A percentile compares a stretch with the other conserved stretches of the same genome.
phyloP scores from a whole-genome alignment of 2,113 vertebrate species.

The Indicator indicator region DNA sequence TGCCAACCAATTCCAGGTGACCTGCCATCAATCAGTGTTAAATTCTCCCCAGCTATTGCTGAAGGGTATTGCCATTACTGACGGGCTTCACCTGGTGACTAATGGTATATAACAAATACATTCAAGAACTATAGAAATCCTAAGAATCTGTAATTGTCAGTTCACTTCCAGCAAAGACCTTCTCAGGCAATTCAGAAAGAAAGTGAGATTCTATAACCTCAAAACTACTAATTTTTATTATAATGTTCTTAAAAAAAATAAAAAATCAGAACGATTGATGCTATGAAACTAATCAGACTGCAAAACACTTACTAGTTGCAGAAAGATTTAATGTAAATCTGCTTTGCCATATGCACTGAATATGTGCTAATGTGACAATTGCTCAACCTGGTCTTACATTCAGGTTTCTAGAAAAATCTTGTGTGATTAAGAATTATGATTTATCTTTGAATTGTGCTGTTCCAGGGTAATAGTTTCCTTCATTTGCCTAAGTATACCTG shows the following conservation, averaged over 20 bases:
- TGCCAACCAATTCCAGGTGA: conserved; percentile 86
- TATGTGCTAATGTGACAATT: conserved; percentile 60
- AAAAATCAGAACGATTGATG: conserved; percentile 51
- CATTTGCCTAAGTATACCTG: conserved; percentile 63
- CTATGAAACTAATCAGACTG: conserved; percentile 62
- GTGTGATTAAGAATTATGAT: conserved; percentile 73
- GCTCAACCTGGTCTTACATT: conserved; percentile 55
- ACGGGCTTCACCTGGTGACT: conserved; percentile 83
- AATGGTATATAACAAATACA: conserved; percentile 85
- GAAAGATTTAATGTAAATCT: conserved; percentile 55
- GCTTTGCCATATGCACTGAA: conserved; percentile 16
- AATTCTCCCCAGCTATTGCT: conserved; percentile 81
- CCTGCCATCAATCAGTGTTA: conserved; percentile 88
- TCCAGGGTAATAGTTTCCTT: conserved; percentile 62
- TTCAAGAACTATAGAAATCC: conserved; percentile 79
- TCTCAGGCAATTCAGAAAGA: conserved; percentile 72
- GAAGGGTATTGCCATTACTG: conserved; percentile 82
- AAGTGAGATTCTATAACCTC: conserved; percentile 72
- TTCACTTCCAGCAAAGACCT: conserved; percentile 75
- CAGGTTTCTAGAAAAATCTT: conserved; percentile 49
- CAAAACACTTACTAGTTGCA: conserved; percentile 72
- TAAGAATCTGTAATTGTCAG: conserved; percentile 80
- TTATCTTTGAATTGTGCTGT: conserved; percentile 71
- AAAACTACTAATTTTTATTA: conserved; percentile 54
- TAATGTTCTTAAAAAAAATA: conserved; percentile 49